These are phyloP conservation scores for Tuberolachnus salignus DNA, from an alignment of 2,888 invertebrate genomes.

Conservation along the genomic window DNA sequence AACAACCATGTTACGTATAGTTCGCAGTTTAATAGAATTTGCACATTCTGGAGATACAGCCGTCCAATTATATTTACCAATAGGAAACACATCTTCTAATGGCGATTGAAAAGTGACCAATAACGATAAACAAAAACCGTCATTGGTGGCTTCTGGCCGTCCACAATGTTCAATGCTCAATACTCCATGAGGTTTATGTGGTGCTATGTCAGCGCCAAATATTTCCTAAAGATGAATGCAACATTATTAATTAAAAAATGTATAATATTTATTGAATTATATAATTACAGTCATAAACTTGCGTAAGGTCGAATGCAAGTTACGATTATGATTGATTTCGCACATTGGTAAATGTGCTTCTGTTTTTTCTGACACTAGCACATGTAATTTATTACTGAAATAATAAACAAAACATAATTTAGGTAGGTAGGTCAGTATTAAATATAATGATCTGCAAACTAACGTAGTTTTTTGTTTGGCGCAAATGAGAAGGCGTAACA, in stretches of 20 bases:
- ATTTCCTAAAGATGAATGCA: constrained; percentile 68
- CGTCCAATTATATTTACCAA: constrained; percentile 89
- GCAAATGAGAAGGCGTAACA: constrained; percentile 78
- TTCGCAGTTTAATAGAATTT: constrained; percentile 71
- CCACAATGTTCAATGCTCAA: constrained; percentile 76
- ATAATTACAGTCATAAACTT: constrained; percentile 79
- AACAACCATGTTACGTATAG: constrained; percentile 79
- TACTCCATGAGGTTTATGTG: constrained; percentile 82
- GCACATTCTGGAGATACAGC: constrained; percentile 76
- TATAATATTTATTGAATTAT: neutral
- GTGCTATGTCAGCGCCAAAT: constrained; percentile 84
- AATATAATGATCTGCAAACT: constrained; percentile 58
- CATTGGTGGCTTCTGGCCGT: constrained; percentile 65
- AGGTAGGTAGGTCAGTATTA: neutral
- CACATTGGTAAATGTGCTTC: constrained; percentile 84
- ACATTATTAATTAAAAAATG: neutral
- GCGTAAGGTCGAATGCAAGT: constrained; percentile 83
- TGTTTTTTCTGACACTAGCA: constrained; percentile 84
- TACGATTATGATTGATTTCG: constrained; percentile 85
- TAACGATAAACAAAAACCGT: constrained; percentile 82
- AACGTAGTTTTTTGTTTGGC: constrained; percentile 68
- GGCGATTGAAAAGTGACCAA: constrained; percentile 83
- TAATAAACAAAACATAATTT: too few relatives aligned
- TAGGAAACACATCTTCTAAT: constrained; percentile 83
- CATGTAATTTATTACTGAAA: constrained; percentile 76